Percentiles rank a stretch among this genome's conserved stretches.
phyloP scores from a whole-genome alignment of 2,888 invertebrate genomes.

The Himalopsyche japonica region DNA sequence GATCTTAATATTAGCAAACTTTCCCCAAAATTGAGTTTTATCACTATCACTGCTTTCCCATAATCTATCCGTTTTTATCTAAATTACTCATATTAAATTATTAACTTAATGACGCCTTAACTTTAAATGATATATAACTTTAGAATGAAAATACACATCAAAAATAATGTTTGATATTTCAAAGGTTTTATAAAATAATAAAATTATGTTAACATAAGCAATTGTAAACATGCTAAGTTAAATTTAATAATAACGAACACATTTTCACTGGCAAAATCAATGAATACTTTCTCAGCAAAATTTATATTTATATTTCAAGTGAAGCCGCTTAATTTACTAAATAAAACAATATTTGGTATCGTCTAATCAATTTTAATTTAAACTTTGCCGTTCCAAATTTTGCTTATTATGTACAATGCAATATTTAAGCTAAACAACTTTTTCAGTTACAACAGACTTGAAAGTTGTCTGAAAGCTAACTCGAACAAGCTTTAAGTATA shows the following conservation, averaged over 20 bases:
- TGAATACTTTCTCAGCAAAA: not conserved
- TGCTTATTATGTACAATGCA: constrained; percentile 3
- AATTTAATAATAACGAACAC: not conserved
- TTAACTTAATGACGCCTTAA: too few species aligned
- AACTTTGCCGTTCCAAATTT: not conserved
- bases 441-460: constrained; percentile 10
- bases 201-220: too few species aligned
- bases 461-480: constrained; percentile 3
- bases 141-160: too few species aligned
- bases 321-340: not conserved
- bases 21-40: too few species aligned
- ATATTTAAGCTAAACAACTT: constrained; percentile 16
- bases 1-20: too few species aligned
- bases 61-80: too few species aligned
- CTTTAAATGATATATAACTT: too few species aligned
- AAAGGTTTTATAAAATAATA: too few species aligned
- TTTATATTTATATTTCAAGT: not conserved
- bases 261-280: not conserved
- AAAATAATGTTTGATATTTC: too few species aligned
- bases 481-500: constrained; percentile 16
- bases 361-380: constrained; percentile 1
- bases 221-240: not conserved
- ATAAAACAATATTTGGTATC: not conserved
- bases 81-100: too few species aligned
- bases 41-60: too few species aligned